Evolutionary conservation across 2,113 vertebrate species (phyloP).

Genomic region (Calypte anna): DNA sequence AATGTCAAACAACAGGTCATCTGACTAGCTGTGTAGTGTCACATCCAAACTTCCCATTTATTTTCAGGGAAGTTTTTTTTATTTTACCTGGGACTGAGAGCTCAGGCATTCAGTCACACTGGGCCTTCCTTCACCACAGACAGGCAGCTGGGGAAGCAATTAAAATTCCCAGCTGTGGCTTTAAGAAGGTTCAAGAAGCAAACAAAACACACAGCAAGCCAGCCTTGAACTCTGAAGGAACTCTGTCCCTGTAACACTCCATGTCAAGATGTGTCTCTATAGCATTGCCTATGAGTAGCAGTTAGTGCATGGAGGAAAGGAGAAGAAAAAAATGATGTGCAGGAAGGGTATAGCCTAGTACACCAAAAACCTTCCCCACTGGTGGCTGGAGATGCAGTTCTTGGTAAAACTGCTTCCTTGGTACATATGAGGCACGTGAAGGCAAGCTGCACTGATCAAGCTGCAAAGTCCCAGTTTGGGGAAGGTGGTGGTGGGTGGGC

Average conservation of each 20-base stretch:
- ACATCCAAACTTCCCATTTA: neutral
- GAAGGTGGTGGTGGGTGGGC: neutral
- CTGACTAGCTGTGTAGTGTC: neutral
- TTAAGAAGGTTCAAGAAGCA: constrained; percentile 41
- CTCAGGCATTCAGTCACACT: neutral
- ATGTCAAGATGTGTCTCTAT: neutral
- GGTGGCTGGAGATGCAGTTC: neutral
- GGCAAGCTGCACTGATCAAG: neutral
- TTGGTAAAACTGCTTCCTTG: neutral
- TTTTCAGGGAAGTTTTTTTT: neutral
- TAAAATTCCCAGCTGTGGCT: constrained; percentile 45
- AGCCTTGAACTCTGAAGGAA: constrained; percentile 44
- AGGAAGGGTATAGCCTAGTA: neutral
- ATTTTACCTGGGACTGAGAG: neutral
- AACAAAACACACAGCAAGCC: neutral
- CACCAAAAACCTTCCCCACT: neutral
- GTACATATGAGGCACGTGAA: neutral
- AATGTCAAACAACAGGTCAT: neutral
- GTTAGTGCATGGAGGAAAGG: neutral
- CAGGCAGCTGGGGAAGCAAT: constrained; percentile 37
- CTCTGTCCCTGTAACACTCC: neutral
- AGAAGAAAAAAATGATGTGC: neutral
- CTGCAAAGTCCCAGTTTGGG: neutral
- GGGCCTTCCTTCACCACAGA: neutral
- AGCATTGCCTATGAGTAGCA: neutral